Percentiles rank a stretch among this genome's conserved stretches.
phyloP scores from a whole-genome alignment of 2,888 invertebrate species.

The Palloptera scutellata region DNA sequence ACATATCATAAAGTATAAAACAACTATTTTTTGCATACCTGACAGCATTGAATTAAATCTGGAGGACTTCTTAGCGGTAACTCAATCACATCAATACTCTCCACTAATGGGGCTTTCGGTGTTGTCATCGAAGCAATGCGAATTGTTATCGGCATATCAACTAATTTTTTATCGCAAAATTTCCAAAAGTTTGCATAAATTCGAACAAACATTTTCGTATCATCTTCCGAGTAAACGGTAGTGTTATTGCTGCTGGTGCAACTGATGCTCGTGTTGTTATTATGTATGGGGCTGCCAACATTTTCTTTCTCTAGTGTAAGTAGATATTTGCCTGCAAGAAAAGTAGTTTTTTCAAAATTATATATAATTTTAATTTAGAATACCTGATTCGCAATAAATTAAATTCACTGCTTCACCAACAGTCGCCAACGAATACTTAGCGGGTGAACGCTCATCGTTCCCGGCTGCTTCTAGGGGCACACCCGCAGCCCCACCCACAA shows the following conservation, averaged over 20 bases:
- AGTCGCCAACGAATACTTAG: conserved; percentile 71
- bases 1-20: background rate
- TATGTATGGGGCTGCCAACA: conserved; percentile 57
- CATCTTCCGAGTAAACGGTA: conserved; percentile 59
- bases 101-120: conserved; percentile 72
- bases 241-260: conserved; percentile 59
- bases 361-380: conserved; percentile 5
- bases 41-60: conserved; percentile 71
- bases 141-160: conserved; percentile 66
- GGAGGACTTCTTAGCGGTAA: conserved; percentile 71
- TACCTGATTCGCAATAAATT: conserved; percentile 73
- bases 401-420: conserved; percentile 76
- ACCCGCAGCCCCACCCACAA: conserved; percentile 15
- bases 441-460: conserved; percentile 44
- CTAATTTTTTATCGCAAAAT: conserved; percentile 57
- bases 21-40: conserved; percentile 58
- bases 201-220: conserved; percentile 67
- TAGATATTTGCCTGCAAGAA: conserved; percentile 54
- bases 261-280: conserved; percentile 55
- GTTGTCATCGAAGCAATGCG: conserved; percentile 79
- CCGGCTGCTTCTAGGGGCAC: conserved; percentile 29
- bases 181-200: conserved; percentile 77
- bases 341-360: background rate
- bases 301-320: conserved; percentile 60
- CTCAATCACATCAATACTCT: conserved; percentile 78